Conservation (phyloP, 2,797 vertebrate genomes). For the Chiroxiphia lanceolata region DNA sequence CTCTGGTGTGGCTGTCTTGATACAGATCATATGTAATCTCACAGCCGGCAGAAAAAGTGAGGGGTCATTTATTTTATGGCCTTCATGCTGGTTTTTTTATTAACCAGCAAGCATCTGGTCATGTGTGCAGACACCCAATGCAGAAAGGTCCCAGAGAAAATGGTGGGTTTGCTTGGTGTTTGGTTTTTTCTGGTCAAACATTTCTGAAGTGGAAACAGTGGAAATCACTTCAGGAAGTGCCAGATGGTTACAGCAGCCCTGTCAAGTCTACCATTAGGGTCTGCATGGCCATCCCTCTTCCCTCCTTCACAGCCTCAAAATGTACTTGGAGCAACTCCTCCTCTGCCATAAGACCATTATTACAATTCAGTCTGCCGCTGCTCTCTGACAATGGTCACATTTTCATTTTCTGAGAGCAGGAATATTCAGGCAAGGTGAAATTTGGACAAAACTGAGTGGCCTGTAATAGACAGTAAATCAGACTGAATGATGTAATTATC, state of each 20-base stretch:
- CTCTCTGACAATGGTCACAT: not conserved
- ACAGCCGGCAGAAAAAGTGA: not conserved
- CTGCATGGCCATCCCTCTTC: not conserved
- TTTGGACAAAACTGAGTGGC: not conserved
- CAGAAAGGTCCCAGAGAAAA: not conserved
- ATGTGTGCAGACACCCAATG: not conserved
- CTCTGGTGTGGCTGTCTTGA: not conserved
- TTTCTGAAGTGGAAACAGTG: not conserved
- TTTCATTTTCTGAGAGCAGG: not conserved
- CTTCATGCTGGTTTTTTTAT: not conserved
- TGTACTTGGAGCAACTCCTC: not conserved
- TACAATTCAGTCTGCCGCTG: not conserved
- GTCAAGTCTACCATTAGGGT: accelerated
- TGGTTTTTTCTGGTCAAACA: not conserved
- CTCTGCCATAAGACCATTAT: not conserved
- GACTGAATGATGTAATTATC: not conserved
- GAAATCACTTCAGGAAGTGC: not conserved
- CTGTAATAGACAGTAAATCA: not conserved
- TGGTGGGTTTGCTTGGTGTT: not conserved
- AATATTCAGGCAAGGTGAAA: not conserved
- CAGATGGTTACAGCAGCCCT: not conserved
- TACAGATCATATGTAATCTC: not conserved
- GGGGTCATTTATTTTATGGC: not conserved
- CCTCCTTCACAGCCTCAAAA: not conserved
- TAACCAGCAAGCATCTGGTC: not conserved